Conservation (phyloP, 2,113 vertebrate species). For the Gallinago jamesoni region DNA sequence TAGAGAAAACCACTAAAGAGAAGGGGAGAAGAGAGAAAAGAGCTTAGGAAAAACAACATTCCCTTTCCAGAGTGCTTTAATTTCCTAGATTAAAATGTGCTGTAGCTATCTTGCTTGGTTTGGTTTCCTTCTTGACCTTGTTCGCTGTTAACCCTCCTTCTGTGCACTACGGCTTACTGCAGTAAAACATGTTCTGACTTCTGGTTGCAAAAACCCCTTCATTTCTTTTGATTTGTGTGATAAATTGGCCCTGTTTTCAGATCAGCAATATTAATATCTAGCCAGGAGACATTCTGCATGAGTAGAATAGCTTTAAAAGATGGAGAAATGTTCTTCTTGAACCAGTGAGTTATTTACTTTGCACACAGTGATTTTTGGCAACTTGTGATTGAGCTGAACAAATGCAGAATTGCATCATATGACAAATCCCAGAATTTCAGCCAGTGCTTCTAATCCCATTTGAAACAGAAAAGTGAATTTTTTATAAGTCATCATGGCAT, state of each 20-base stretch:
- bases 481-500: not conserved
- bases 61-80: not conserved
- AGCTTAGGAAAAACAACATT: not conserved
- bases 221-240: constrained; percentile 33
- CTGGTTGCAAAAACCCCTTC: not conserved
- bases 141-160: not conserved
- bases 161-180: not conserved
- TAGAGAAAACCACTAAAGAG: not conserved
- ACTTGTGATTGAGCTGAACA: constrained; percentile 12
- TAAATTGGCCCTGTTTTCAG: not conserved
- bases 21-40: not conserved
- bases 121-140: not conserved
- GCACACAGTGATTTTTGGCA: constrained; percentile 13
- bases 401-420: not conserved
- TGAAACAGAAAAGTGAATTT: not conserved
- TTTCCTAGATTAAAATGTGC: not conserved
- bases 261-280: constrained; percentile 16
- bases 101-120: not conserved
- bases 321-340: not conserved
- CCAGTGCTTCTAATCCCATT: not conserved
- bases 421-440: not conserved
- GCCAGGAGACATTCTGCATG: not conserved
- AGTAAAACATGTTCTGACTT: not conserved
- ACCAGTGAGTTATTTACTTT: not conserved
- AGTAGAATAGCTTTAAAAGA: not conserved